phyloP scores from a whole-genome alignment of 2,113 vertebrate species.

The Smithornis capensis region DNA sequence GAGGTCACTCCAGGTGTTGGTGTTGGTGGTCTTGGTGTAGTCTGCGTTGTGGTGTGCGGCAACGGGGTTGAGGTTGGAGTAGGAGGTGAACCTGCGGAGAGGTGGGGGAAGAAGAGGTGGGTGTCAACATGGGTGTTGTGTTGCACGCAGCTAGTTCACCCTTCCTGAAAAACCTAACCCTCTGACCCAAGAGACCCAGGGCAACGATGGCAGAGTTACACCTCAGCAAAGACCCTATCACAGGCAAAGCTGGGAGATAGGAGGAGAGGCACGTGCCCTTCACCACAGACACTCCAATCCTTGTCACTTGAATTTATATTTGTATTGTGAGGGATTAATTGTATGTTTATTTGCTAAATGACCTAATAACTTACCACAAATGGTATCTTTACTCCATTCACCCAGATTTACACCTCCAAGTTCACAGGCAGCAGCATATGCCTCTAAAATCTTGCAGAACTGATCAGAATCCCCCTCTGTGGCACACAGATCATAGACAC shows the following conservation, averaged over 20 bases:
- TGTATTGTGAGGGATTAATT: not conserved
- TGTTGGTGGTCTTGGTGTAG: not conserved
- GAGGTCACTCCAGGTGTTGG: not conserved
- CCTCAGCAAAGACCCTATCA: not conserved
- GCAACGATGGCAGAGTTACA: too few relatives aligned
- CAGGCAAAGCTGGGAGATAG: accelerated
- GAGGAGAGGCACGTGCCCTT: accelerated
- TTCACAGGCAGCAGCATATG: constrained; percentile 72
- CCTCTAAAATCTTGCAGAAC: constrained; percentile 73
- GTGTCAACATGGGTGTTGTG: accelerated
- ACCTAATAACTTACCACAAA: constrained; percentile 75
- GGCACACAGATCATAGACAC: constrained; percentile 76
- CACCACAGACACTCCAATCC: too few relatives aligned
- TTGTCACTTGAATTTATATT: not conserved
- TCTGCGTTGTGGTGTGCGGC: not conserved
- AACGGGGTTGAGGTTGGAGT: not conserved
- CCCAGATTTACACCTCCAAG: constrained; percentile 69
- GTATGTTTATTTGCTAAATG: not conserved
- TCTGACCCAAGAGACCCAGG: accelerated
- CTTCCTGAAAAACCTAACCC: accelerated
- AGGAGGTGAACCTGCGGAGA: not conserved
- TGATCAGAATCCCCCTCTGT: constrained; percentile 42
- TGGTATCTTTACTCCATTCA: constrained; percentile 75
- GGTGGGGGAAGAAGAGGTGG: not conserved
- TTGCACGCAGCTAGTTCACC: accelerated